A percentile compares a stretch with the other conserved stretches of the same genome.
Conservation (phyloP, 2,797 vertebrate species). For the Catharus ustulatus region DNA sequence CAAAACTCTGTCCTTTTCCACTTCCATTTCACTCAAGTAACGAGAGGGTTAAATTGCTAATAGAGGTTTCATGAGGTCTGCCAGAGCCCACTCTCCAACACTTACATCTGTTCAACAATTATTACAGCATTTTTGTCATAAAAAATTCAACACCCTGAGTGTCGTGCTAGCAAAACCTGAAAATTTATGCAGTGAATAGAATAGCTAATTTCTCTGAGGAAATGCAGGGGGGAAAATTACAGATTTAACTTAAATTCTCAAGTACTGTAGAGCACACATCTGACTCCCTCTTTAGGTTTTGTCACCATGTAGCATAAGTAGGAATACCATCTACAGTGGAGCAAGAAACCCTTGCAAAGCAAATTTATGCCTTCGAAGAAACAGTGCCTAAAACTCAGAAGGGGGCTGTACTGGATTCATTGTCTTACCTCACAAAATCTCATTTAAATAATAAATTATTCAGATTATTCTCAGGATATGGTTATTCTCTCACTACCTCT, state of each 20-base stretch:
- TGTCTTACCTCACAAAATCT: constrained; percentile 18
- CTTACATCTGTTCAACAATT: constrained; percentile 99
- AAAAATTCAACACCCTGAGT: constrained; percentile 98
- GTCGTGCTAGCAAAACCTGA: constrained; percentile 94
- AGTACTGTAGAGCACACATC: constrained; percentile 81
- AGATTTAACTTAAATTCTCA: constrained; percentile 89
- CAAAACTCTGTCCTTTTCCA: neutral
- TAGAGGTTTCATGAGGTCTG: constrained; percentile 93
- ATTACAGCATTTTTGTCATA: constrained; percentile 98
- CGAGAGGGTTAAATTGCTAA: constrained; percentile 93
- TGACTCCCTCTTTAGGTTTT: constrained; percentile 77
- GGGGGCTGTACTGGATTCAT: neutral
- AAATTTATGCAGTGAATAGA: constrained; percentile 98
- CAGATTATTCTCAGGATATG: neutral
- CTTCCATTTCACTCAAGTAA: constrained; percentile 52
- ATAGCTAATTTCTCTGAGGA: constrained; percentile 97
- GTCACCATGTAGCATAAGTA: constrained; percentile 59
- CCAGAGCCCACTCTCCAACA: constrained; percentile 90
- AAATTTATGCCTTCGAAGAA: constrained; percentile 59
- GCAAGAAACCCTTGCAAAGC: constrained; percentile 29
- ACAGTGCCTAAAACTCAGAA: constrained; percentile 25
- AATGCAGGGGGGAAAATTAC: constrained; percentile 86
- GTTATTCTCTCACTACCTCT: neutral
- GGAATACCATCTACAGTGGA: neutral
- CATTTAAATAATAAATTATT: constrained; percentile 42